Evolutionary conservation across 2,113 vertebrate species (phyloP).

Genomic region (Anguilla rostrata): DNA sequence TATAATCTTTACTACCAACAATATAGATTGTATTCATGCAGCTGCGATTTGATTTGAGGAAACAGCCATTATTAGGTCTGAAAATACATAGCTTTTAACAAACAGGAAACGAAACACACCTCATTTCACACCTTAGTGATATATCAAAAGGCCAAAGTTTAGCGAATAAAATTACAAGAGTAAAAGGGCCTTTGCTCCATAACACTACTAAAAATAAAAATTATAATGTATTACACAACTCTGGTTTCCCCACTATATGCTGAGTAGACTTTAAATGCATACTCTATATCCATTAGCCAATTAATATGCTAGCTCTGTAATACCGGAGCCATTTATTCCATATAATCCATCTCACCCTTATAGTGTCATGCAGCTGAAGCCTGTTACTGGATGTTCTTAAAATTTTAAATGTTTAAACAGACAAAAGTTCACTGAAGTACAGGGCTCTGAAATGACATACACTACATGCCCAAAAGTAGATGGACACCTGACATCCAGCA

Average conservation of each 20-base stretch:
- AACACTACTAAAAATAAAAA: background rate
- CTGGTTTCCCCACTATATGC: background rate
- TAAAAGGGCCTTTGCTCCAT: background rate
- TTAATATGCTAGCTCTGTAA: background rate
- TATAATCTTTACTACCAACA: no score
- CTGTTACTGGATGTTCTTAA: background rate
- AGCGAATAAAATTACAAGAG: background rate
- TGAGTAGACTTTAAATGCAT: background rate
- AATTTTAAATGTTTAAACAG: background rate
- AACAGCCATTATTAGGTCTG: no score
- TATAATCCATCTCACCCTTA: background rate
- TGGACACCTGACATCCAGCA: no score
- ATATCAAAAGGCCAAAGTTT: background rate
- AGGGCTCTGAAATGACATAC: no score
- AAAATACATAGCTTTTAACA: background rate
- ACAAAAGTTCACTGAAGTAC: no score
- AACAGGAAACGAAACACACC: background rate
- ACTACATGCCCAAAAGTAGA: no score
- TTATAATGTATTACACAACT: background rate
- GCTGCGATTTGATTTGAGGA: background rate
- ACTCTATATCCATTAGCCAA: background rate
- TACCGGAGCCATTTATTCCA: background rate
- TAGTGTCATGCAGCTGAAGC: background rate
- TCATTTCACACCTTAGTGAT: background rate
- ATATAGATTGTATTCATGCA: no score